These are phyloP conservation scores for Aspidiotus rigidus DNA, from an alignment of 2,888 invertebrate genomes.

Conservation along the genomic window DNA sequence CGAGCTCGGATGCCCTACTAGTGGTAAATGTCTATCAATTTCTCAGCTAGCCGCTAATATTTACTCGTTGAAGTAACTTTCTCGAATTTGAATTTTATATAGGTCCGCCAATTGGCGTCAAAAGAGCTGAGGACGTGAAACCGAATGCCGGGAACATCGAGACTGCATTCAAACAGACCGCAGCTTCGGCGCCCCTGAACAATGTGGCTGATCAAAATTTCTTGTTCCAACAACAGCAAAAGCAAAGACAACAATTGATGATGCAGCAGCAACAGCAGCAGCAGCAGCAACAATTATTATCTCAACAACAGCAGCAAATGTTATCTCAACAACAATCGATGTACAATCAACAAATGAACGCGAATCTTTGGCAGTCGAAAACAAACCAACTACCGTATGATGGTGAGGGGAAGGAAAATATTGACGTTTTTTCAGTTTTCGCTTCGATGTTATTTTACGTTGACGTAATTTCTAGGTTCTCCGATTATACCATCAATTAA, in stretches of 20 bases:
- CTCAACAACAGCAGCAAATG: not conserved
- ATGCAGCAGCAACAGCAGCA: not conserved
- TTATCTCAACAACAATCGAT: not conserved
- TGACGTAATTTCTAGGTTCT: not conserved
- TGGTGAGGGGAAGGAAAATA: not conserved
- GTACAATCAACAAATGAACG: not conserved
- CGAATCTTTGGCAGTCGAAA: not conserved
- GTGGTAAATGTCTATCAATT: constrained; percentile 35
- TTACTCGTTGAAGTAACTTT: too few relatives aligned
- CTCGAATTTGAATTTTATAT: too few relatives aligned
- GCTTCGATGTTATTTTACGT: not conserved
- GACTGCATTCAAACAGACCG: too few relatives aligned
- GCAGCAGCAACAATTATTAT: not conserved
- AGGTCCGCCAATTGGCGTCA: too few relatives aligned
- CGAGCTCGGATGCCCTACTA: constrained; percentile 63
- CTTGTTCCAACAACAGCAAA: not conserved
- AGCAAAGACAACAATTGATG: not conserved
- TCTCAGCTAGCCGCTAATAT: too few relatives aligned
- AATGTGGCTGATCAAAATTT: not conserved
- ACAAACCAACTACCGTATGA: not conserved
- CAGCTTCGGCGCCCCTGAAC: too few relatives aligned
- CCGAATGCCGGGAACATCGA: too few relatives aligned
- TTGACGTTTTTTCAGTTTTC: too few relatives aligned
- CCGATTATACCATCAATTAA: not conserved
- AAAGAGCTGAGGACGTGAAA: too few relatives aligned